A percentile compares a stretch with the other conserved stretches of the same genome.
These are phyloP conservation scores for Natrix natrix DNA, from an alignment of 2,797 vertebrate species.

Conservation along the genomic window DNA sequence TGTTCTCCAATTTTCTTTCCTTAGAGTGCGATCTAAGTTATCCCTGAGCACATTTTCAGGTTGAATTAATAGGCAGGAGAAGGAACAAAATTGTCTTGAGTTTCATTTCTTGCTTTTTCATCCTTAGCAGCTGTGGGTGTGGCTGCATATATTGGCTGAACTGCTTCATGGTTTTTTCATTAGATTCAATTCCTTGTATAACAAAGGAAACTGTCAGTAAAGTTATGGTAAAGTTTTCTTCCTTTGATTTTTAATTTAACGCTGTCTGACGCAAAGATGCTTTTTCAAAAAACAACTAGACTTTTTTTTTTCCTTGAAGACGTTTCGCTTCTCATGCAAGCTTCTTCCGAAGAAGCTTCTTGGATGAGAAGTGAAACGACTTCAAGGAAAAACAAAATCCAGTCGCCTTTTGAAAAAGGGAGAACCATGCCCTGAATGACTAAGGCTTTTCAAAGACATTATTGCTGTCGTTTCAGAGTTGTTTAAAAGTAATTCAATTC, in stretches of 20 bases:
- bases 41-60: not conserved
- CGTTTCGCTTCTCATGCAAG: not conserved
- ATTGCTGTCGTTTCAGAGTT: not conserved
- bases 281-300: not conserved
- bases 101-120: not conserved
- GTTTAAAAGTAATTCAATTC: not conserved
- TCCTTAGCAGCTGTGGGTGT: not conserved
- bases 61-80: not conserved
- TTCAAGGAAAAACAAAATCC: not conserved
- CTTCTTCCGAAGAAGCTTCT: not conserved
- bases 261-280: not conserved
- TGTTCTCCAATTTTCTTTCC: not conserved
- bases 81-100: too few relatives aligned
- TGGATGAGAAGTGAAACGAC: not conserved
- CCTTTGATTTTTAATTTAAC: not conserved
- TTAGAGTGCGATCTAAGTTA: not conserved
- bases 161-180: not conserved
- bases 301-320: not conserved
- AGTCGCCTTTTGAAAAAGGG: not conserved
- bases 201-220: not conserved
- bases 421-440: not conserved
- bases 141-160: not conserved
- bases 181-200: not conserved
- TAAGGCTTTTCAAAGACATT: not conserved
- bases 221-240: not conserved